Conservation (phyloP, 1,140 invertebrate genomes). For the Drosophila nigromelanica region DNA sequence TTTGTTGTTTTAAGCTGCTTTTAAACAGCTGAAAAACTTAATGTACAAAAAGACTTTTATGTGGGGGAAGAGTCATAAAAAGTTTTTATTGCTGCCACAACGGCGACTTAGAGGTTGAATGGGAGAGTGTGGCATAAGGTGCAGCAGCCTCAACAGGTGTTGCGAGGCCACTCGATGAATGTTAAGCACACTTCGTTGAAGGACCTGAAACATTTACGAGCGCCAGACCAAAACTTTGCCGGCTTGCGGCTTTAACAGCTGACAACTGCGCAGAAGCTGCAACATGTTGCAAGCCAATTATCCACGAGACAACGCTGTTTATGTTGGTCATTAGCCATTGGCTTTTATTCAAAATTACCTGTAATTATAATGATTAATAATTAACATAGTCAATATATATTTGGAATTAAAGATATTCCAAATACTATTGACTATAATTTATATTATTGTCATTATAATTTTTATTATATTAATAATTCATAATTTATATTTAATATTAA, state of each 20-base stretch:
- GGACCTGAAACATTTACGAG: conserved; percentile 53
- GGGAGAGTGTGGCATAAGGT: neutral
- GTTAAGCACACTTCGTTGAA: conserved; percentile 54
- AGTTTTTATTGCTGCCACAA: conserved; percentile 53
- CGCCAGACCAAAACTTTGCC: conserved; percentile 7
- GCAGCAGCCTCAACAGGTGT: conserved; percentile 62
- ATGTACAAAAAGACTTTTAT: neutral
- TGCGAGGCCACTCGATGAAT: conserved; percentile 67
- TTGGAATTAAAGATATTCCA: too few species aligned
- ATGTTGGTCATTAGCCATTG: neutral
- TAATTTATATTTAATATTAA: too few species aligned
- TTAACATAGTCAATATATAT: too few species aligned
- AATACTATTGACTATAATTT: too few species aligned
- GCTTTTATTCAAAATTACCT: too few species aligned
- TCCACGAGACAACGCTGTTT: neutral
- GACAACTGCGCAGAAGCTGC: conserved; percentile 57
- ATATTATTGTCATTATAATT: too few species aligned
- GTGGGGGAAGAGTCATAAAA: conserved; percentile 41
- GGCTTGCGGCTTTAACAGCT: conserved; percentile 7
- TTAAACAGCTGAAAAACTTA: conserved; percentile 51
- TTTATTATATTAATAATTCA: too few species aligned
- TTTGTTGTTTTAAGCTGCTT: conserved; percentile 45
- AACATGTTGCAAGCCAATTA: conserved; percentile 53
- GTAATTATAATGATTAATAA: too few species aligned
- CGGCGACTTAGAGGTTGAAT: neutral